Evolutionary conservation across 2,888 invertebrate genomes (phyloP).

Genomic region (Eudemis profundana): DNA sequence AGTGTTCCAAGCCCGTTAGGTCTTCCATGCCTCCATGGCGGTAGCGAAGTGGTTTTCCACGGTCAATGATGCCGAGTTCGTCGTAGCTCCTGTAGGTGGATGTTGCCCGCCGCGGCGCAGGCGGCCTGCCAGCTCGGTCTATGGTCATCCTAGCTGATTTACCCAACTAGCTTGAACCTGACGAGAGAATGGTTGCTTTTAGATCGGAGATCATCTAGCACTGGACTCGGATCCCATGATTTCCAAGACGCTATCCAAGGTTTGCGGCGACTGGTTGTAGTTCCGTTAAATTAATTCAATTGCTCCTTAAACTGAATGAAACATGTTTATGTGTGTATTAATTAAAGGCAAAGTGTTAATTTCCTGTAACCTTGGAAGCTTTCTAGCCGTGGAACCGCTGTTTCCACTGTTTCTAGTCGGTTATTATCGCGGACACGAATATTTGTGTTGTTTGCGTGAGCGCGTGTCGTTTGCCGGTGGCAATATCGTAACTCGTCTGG

Average conservation of each 20-base stretch:
- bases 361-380: constrained; percentile 41
- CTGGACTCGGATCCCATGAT: constrained; percentile 61
- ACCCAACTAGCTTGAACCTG: constrained; percentile 66
- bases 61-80: constrained; percentile 74
- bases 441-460: constrained; percentile 70
- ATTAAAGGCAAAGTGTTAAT: constrained; percentile 43
- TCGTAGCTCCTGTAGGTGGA: constrained; percentile 82
- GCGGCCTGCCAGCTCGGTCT: constrained; percentile 76
- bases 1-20: constrained; percentile 69
- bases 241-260: constrained; percentile 51
- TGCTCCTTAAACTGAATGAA: constrained; percentile 32
- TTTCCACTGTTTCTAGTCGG: constrained; percentile 15
- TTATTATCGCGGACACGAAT: constrained; percentile 31
- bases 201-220: constrained; percentile 38
- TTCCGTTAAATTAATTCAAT: constrained; percentile 33
- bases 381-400: constrained; percentile 21
- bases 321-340: constrained; percentile 39
- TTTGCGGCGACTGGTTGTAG: constrained; percentile 16
- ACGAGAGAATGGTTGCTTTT: constrained; percentile 64
- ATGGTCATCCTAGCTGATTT: constrained; percentile 72
- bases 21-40: constrained; percentile 78
- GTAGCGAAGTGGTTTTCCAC: constrained; percentile 70
- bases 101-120: constrained; percentile 73
- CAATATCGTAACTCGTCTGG: constrained; percentile 73
- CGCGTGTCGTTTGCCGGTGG: constrained; percentile 62